phyloP scores from a whole-genome alignment of 2,113 vertebrate genomes.

The Todiramphus saurophagus region DNA sequence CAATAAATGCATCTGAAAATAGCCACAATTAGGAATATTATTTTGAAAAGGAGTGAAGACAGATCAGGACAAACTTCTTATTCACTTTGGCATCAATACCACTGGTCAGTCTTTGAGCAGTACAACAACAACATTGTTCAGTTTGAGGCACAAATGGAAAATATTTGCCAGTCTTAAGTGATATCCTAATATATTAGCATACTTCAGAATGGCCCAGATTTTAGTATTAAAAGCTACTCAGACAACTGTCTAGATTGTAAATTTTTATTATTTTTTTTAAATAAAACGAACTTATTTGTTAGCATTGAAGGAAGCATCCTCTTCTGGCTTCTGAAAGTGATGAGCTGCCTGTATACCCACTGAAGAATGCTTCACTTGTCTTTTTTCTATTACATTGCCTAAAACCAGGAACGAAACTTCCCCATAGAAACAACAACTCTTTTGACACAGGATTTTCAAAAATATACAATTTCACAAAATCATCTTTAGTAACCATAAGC shows the following conservation, averaged over 20 bases:
- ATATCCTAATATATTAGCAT: neutral
- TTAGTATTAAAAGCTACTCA: neutral
- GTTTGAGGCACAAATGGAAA: neutral
- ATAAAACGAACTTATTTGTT: neutral
- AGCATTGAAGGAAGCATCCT: neutral
- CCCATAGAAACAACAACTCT: neutral
- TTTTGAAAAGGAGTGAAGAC: neutral
- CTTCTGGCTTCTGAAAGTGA: neutral
- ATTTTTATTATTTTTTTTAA: neutral
- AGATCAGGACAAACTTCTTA: neutral
- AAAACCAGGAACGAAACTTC: neutral
- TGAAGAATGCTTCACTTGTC: neutral
- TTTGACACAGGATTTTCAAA: neutral
- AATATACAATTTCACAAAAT: neutral
- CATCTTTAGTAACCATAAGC: neutral
- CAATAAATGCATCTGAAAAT: conserved; percentile 14
- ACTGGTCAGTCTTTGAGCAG: neutral
- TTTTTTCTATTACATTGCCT: neutral
- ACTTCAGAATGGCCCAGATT: neutral
- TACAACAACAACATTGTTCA: neutral
- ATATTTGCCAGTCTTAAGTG: neutral
- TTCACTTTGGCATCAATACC: neutral
- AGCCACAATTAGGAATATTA: conserved; percentile 30
- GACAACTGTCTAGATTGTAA: neutral
- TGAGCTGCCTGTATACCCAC: neutral